These are phyloP conservation scores for Rhinoptilus africanus DNA, from an alignment of 2,113 vertebrate genomes.

Conservation along the genomic window DNA sequence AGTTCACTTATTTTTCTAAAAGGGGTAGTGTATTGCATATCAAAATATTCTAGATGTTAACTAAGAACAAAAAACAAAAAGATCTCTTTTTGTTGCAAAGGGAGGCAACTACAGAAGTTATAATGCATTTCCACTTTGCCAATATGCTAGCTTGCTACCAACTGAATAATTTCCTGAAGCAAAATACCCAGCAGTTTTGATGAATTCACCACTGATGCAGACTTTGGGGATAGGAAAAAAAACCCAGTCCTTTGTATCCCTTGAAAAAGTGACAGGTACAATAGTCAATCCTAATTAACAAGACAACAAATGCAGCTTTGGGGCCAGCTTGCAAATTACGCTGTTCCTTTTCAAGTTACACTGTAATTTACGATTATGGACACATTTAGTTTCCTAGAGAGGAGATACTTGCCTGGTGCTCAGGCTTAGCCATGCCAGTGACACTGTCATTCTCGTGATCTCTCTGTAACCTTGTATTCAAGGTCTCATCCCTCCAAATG, in stretches of 20 bases:
- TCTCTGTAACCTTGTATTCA: background rate
- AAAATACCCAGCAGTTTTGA: background rate
- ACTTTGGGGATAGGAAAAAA: background rate
- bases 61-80: background rate
- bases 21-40: accelerated
- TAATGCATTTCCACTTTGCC: accelerated
- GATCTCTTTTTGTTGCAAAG: background rate
- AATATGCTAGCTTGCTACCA: background rate
- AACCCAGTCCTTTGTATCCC: too few relatives aligned
- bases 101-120: background rate
- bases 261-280: accelerated
- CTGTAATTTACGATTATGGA: accelerated
- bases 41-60: background rate
- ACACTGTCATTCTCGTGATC: background rate
- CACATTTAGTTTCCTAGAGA: background rate
- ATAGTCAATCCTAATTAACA: background rate
- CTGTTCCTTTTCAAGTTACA: background rate
- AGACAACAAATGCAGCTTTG: background rate
- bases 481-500: background rate
- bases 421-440: background rate
- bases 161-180: background rate
- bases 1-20: background rate
- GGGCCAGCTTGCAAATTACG: accelerated
- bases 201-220: background rate
- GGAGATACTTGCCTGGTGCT: background rate